Conservation (phyloP, 2,888 invertebrate species). For the Cataglyphis rosenhaueri region DNA sequence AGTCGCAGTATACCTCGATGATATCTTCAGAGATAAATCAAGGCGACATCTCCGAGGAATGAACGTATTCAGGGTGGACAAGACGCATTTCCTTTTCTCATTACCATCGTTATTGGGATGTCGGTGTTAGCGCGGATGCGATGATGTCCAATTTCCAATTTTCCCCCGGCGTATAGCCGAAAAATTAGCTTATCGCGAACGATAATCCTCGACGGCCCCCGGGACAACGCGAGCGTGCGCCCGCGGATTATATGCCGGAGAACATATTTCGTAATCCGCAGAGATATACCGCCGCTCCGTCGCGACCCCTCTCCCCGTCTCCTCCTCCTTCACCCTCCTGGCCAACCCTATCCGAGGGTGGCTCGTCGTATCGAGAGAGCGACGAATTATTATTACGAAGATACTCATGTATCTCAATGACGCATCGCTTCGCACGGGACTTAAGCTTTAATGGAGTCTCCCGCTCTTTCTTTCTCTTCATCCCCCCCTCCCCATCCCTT, state of each 20-base stretch:
- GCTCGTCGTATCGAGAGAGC: slow-evolving; percentile 60
- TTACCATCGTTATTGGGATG: slow-evolving; percentile 72
- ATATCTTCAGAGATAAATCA: not conserved
- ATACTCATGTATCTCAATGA: slow-evolving; percentile 82
- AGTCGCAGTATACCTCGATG: not conserved
- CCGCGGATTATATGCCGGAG: slow-evolving; percentile 76
- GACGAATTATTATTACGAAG: slow-evolving; percentile 81
- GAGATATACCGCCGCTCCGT: slow-evolving; percentile 74
- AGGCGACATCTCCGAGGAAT: not conserved
- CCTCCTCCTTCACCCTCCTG: slow-evolving; percentile 36
- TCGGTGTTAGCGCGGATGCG: slow-evolving; percentile 18
- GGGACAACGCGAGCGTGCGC: slow-evolving; percentile 80
- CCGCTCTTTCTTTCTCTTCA: slow-evolving; percentile 39
- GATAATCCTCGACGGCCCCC: slow-evolving; percentile 78
- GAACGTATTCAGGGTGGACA: not conserved
- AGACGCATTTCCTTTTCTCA: slow-evolving; percentile 56
- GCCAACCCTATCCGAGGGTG: slow-evolving; percentile 76
- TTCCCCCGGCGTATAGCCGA: slow-evolving; percentile 60
- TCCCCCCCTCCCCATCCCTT: not conserved
- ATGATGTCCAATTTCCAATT: slow-evolving; percentile 71
- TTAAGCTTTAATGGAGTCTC: slow-evolving; percentile 84
- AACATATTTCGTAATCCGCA: slow-evolving; percentile 84
- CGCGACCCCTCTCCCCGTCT: slow-evolving; percentile 67
- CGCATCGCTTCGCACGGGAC: slow-evolving; percentile 85
- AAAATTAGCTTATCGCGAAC: slow-evolving; percentile 82